Evolutionary conservation across 1,140 invertebrate genomes (phyloP).

Genomic region (Euwallacea fornicatus): DNA sequence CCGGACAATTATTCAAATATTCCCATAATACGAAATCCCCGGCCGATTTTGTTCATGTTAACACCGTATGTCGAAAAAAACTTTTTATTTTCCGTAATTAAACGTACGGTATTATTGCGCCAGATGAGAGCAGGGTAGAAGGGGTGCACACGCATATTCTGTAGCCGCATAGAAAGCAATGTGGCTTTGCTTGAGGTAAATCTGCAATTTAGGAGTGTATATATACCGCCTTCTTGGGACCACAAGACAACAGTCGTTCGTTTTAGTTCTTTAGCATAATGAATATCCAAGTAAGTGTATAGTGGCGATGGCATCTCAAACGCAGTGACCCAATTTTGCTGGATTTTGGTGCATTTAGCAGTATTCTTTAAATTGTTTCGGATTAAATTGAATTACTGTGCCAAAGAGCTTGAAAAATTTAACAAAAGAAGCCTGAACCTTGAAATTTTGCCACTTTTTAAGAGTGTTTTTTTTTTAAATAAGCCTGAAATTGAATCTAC

Average conservation of each 20-base stretch:
- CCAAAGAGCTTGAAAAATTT: too few species aligned
- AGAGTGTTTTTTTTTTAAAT: too few species aligned
- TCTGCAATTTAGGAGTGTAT: slow-evolving; percentile 18
- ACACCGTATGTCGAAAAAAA: slow-evolving; percentile 21
- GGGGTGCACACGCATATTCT: slow-evolving; percentile 21
- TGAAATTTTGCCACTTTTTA: too few species aligned
- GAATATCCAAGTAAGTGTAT: slow-evolving; percentile 36
- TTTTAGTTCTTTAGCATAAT: slow-evolving; percentile 30
- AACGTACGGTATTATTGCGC: slow-evolving; percentile 18
- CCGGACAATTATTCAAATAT: slow-evolving; percentile 19
- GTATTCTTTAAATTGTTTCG: too few species aligned
- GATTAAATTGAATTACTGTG: too few species aligned
- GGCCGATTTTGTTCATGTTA: slow-evolving; percentile 19
- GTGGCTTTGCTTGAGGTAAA: neutral
- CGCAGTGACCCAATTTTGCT: too few species aligned
- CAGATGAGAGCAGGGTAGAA: slow-evolving; percentile 7
- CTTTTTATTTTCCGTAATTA: slow-evolving; percentile 39
- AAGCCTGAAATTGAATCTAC: too few species aligned
- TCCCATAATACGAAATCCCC: slow-evolving; percentile 30
- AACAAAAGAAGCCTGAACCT: too few species aligned
- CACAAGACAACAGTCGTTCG: slow-evolving; percentile 22
- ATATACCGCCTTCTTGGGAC: slow-evolving; percentile 16
- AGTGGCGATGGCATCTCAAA: neutral
- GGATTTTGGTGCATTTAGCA: too few species aligned
- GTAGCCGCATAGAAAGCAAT: slow-evolving; percentile 27